Percentiles rank a stretch among this genome's conserved stretches.
phyloP scores from a whole-genome alignment of 2,888 invertebrate species.

The Mayetiola destructor region DNA sequence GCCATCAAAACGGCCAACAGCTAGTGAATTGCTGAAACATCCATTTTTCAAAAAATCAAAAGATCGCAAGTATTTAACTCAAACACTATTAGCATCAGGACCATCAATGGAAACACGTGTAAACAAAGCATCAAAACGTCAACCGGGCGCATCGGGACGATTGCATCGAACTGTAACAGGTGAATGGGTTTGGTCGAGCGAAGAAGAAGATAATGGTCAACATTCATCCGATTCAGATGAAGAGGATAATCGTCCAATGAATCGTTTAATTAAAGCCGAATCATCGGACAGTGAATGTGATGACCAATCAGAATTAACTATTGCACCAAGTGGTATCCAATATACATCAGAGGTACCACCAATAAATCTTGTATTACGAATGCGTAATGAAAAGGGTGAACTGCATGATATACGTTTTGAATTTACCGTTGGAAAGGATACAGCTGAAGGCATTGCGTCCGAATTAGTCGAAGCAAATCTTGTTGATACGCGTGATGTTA shows the following conservation, averaged over 20 bases:
- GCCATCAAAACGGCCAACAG: slow-evolving; percentile 84
- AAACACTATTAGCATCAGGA: slow-evolving; percentile 70
- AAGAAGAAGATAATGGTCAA: slow-evolving; percentile 62
- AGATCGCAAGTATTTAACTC: slow-evolving; percentile 74
- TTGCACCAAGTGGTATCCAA: slow-evolving; percentile 33
- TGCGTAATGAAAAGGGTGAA: slow-evolving; percentile 80
- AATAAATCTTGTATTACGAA: slow-evolving; percentile 74
- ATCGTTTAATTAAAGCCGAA: slow-evolving; percentile 44
- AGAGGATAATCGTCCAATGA: slow-evolving; percentile 43
- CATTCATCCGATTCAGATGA: slow-evolving; percentile 41
- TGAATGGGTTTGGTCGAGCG: slow-evolving; percentile 97
- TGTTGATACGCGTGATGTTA: slow-evolving; percentile 80
- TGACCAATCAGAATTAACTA: slow-evolving; percentile 32
- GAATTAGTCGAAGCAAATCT: slow-evolving; percentile 91
- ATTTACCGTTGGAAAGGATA: slow-evolving; percentile 77
- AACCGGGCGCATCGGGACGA: slow-evolving; percentile 73
- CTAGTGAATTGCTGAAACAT: slow-evolving; percentile 88
- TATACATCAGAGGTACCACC: slow-evolving; percentile 38
- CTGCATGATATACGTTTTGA: slow-evolving; percentile 97
- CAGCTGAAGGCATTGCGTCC: slow-evolving; percentile 81
- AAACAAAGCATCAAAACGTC: slow-evolving; percentile 66
- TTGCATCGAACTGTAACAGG: slow-evolving; percentile 89
- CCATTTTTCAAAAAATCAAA: slow-evolving; percentile 97
- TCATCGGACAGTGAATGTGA: slow-evolving; percentile 45
- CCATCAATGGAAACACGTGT: slow-evolving; percentile 82